Evolutionary conservation across 2,797 vertebrate species (phyloP), one percentile per base, ranked within the genome.

Genomic region (Hipposideros larvatus): DNA sequence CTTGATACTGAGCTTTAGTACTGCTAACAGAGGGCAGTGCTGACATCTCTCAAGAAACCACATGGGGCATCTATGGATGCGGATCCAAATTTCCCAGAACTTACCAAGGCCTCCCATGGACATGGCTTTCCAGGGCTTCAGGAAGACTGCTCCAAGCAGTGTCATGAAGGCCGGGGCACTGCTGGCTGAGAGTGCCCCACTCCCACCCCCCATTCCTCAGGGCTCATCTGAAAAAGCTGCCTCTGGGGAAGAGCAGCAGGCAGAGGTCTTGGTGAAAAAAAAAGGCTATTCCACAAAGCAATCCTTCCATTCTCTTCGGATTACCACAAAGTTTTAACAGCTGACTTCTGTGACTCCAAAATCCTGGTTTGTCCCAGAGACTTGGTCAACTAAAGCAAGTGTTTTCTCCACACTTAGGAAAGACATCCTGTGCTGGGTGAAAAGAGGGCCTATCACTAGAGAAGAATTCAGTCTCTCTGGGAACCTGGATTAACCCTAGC

Each of bases 81-180:
- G 65, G 93, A 93, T 78, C 34, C 84, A 43, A 66, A 31, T 37
- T 77, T 34, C n/a, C 1, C 11, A 71, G 18, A 46, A 11, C 68
- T 59, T 59, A 19, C 34, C 0, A 15, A 86, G 53, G 28, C n/a
- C 66, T 46, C 59, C 15, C 0, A 0, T 6, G 18, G 41, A 19
- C 46, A 19, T 2, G 1, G n/a, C 13, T 8, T 3, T 68, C 65
- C 63, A 90, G 19, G 41, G 87, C 46, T 46, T 84, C 13, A 3
- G 2, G 13, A n/a, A 11, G 41, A 28, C 73, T 18, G 0, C 46
- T n/a, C 28, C 3, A 48, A 6, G 28, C 34, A 16, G 31, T 11
- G 63, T 31, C 3, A 0, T 28, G 48, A 28, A 34, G 65, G 15
- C n/a, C 8, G 6, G 24, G 26, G 4, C 5, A 0, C 63, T 65